A percentile compares a stretch with the other conserved stretches of the same genome.
These are phyloP conservation scores for Micrasema minimum DNA, from an alignment of 1,140 invertebrate species.

Conservation along the genomic window DNA sequence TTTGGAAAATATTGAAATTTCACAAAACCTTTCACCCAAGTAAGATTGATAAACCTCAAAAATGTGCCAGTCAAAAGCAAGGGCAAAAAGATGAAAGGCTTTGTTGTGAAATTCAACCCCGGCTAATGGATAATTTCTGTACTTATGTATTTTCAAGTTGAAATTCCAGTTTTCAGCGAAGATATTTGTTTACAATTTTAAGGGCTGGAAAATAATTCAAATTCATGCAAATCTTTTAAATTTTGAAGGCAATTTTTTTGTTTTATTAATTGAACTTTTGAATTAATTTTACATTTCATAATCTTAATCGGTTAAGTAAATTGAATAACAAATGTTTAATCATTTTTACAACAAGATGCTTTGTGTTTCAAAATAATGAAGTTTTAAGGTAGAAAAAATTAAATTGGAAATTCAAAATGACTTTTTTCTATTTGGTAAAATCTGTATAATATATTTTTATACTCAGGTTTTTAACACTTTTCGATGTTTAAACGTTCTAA, in stretches of 20 bases:
- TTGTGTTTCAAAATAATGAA: neutral
- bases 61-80: slow-evolving; percentile 3
- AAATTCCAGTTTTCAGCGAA: neutral
- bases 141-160: neutral
- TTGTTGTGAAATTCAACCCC: neutral
- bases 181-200: slow-evolving; percentile 24
- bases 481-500: too few relatives aligned
- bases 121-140: neutral
- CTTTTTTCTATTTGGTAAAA: too few relatives aligned
- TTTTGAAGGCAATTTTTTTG: slow-evolving; percentile 6
- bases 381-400: too few relatives aligned
- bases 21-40: neutral
- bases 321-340: neutral
- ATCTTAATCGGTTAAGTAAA: neutral
- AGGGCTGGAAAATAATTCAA: slow-evolving; percentile 7
- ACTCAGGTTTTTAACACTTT: too few relatives aligned
- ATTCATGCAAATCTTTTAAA: slow-evolving; percentile 14
- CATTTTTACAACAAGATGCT: neutral
- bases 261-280: slow-evolving; percentile 11
- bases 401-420: too few relatives aligned
- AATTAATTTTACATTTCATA: neutral
- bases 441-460: too few relatives aligned
- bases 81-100: slow-evolving; percentile 4
- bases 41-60: slow-evolving; percentile 13
- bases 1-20: neutral